Evolutionary conservation across 2,113 vertebrate genomes (phyloP).

Genomic region (Circaetus cinerascens): DNA sequence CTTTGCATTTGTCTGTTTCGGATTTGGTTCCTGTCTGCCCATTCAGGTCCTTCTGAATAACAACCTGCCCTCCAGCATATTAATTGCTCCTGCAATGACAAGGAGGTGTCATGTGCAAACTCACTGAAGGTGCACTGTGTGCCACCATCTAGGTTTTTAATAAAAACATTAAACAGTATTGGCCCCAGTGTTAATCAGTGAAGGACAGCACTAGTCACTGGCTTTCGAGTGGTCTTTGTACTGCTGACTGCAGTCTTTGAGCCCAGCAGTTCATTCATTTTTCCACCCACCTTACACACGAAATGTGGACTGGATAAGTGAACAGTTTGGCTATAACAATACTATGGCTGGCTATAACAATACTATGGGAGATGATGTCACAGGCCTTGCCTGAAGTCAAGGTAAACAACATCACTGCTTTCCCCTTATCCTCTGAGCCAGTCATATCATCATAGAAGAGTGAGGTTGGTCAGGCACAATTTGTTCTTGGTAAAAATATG

Average conservation of each 20-base stretch:
- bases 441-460: neutral
- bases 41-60: neutral
- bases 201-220: neutral
- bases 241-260: neutral
- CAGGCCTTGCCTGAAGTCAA: neutral
- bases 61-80: neutral
- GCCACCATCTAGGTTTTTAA: neutral
- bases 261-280: neutral
- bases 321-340: neutral
- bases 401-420: neutral
- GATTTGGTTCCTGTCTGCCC: neutral
- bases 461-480: neutral
- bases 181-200: neutral
- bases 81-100: neutral
- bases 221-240: neutral
- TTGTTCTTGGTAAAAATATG: neutral
- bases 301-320: neutral
- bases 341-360: neutral
- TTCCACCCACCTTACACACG: neutral
- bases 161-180: neutral
- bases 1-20: neutral
- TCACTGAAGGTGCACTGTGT: neutral
- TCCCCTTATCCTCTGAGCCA: neutral
- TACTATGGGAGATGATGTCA: neutral
- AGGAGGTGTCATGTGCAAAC: neutral